Percentiles rank a stretch among this genome's conserved stretches.
Conservation (phyloP, 2,888 invertebrate genomes). For the Magallana nippona region DNA sequence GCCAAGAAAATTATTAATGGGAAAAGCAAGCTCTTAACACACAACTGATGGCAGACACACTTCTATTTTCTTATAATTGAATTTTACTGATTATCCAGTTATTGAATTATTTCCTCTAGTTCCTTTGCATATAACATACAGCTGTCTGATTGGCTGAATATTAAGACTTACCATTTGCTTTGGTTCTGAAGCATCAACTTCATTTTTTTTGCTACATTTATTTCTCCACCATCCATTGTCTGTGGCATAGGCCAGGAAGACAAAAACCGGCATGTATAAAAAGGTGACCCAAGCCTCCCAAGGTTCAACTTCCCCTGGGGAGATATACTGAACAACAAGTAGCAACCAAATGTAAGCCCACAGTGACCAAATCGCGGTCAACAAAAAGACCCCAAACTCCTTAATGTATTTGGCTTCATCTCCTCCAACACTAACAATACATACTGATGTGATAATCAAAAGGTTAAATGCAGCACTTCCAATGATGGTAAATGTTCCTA, state of each 20-base stretch:
- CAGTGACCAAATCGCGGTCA: constrained; percentile 76
- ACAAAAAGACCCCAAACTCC: constrained; percentile 75
- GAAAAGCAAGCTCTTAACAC: background rate
- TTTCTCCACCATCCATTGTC: constrained; percentile 73
- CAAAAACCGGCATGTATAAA: constrained; percentile 76
- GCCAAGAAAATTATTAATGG: constrained; percentile 12
- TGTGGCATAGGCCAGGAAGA: constrained; percentile 74
- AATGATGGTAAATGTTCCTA: constrained; percentile 78
- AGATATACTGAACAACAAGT: constrained; percentile 69
- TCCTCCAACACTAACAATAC: constrained; percentile 70
- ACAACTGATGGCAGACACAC: background rate
- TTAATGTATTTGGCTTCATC: constrained; percentile 68
- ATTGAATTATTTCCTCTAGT: background rate
- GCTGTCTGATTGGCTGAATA: background rate
- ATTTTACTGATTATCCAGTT: background rate
- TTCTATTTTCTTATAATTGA: background rate
- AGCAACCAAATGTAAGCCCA: constrained; percentile 79
- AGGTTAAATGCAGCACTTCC: constrained; percentile 78
- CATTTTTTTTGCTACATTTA: constrained; percentile 47
- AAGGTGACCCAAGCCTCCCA: constrained; percentile 78
- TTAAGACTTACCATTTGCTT: constrained; percentile 17
- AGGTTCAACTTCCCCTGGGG: constrained; percentile 70
- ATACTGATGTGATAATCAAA: constrained; percentile 76
- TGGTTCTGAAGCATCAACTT: constrained; percentile 32
- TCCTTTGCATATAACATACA: background rate